phyloP scores from a whole-genome alignment of 2,888 invertebrate species.

The Xestia ashworthii region DNA sequence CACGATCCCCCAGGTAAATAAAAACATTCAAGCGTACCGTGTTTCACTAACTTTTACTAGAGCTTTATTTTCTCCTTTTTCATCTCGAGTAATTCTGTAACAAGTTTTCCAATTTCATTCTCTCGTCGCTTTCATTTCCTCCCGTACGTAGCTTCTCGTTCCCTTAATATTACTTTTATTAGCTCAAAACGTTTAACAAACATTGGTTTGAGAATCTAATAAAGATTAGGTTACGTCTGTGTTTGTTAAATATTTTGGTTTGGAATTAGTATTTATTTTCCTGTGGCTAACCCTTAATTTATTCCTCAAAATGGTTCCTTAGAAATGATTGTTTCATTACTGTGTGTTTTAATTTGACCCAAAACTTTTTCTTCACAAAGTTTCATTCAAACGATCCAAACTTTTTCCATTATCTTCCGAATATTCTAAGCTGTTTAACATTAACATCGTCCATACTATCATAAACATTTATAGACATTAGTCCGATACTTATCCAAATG shows the following conservation, averaged over 20 bases:
- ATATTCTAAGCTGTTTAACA: background rate
- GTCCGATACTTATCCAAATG: constrained; percentile 71
- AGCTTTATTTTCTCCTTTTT: constrained; percentile 86
- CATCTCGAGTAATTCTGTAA: constrained; percentile 87
- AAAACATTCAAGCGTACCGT: constrained; percentile 68
- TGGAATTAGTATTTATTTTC: constrained; percentile 27
- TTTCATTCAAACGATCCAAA: background rate
- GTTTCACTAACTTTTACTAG: constrained; percentile 82
- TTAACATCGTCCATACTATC: constrained; percentile 31
- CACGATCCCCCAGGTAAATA: constrained; percentile 72
- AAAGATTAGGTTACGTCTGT: constrained; percentile 79
- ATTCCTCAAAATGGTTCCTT: background rate
- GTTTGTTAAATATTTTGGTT: constrained; percentile 41
- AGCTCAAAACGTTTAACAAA: constrained; percentile 89
- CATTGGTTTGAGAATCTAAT: constrained; percentile 87
- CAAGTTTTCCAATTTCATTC: constrained; percentile 91
- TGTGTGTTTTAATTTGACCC: background rate
- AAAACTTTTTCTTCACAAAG: background rate
- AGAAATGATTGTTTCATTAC: too few relatives aligned
- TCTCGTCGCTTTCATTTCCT: constrained; percentile 90
- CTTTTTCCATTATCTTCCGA: background rate
- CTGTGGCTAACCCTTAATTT: background rate
- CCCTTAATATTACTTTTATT: constrained; percentile 89
- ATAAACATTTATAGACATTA: constrained; percentile 52
- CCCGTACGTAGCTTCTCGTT: constrained; percentile 80